phyloP scores from a whole-genome alignment of 2,113 vertebrate species.

The Ammospiza caudacuta region DNA sequence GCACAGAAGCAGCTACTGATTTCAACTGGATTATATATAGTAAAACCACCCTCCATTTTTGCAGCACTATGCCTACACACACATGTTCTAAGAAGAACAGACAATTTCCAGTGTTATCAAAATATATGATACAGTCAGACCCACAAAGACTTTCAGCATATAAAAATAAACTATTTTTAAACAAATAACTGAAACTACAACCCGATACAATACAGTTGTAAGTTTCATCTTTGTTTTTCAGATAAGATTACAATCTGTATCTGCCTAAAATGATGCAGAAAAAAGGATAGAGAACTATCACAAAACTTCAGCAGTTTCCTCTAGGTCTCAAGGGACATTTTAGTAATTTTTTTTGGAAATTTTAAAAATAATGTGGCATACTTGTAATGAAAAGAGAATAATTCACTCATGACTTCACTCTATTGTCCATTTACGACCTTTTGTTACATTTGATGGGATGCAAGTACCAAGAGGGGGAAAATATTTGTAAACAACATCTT shows the following conservation, averaged over 20 bases:
- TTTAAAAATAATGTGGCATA: neutral
- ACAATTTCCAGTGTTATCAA: neutral
- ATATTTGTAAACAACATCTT: neutral
- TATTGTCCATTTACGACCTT: neutral
- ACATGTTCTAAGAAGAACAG: neutral
- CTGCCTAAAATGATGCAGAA: neutral
- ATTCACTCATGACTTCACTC: neutral
- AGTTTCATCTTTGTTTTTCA: neutral
- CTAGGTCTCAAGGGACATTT: neutral
- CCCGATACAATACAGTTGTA: neutral
- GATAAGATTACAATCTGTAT: neutral
- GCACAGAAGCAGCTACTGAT: neutral
- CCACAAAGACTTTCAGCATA: neutral
- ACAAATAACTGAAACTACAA: neutral
- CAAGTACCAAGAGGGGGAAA: neutral
- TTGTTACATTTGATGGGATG: neutral
- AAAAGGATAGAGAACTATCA: neutral
- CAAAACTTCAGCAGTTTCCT: neutral
- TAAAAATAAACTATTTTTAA: slow-evolving; percentile 5
- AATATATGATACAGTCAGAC: neutral
- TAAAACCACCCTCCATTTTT: neutral
- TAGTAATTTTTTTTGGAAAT: neutral
- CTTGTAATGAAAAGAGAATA: neutral
- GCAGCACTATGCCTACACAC: neutral
- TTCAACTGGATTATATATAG: neutral